Evolutionary conservation across 2,888 invertebrate species (phyloP).

Genomic region (Ptychoptera contaminata): DNA sequence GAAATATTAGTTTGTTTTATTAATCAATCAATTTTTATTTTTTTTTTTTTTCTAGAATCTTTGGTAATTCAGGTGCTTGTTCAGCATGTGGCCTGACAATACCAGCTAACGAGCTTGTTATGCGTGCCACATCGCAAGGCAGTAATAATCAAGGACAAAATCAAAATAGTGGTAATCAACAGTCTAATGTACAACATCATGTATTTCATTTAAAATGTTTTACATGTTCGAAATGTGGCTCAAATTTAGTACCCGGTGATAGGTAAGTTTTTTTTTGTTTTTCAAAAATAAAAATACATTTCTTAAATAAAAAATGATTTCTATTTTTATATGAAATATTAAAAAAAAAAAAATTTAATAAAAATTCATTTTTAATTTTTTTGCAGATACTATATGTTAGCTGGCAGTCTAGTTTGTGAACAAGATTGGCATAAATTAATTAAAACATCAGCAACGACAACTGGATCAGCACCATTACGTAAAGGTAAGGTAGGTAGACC

Average conservation of each 20-base stretch:
- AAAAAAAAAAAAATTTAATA: constrained; percentile 3
- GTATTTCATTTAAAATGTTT: constrained; percentile 94
- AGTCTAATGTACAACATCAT: constrained; percentile 40
- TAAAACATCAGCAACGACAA: constrained; percentile 48
- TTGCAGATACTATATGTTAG: constrained; percentile 70
- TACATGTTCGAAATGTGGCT: constrained; percentile 84
- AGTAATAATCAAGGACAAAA: constrained; percentile 23
- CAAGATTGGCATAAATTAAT: constrained; percentile 90
- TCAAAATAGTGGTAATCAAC: constrained; percentile 33
- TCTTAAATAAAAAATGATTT: neutral
- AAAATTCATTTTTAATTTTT: constrained; percentile 6
- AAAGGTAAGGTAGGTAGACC: constrained; percentile 77
- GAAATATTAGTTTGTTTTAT: neutral
- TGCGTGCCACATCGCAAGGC: constrained; percentile 39
- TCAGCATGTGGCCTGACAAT: constrained; percentile 84
- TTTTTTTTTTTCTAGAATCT: constrained; percentile 52
- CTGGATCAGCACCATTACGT: constrained; percentile 54
- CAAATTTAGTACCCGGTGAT: constrained; percentile 80
- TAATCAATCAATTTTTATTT: constrained; percentile 1
- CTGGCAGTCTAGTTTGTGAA: constrained; percentile 84
- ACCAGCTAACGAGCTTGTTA: constrained; percentile 85
- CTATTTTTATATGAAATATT: neutral
- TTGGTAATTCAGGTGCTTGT: constrained; percentile 78
- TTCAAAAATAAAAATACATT: neutral
- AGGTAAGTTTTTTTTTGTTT: constrained; percentile 35